Percentiles rank a stretch among this genome's conserved stretches.
These are phyloP conservation scores for Geothlypis trichas DNA, from an alignment of 2,113 vertebrate species.

Conservation along the genomic window DNA sequence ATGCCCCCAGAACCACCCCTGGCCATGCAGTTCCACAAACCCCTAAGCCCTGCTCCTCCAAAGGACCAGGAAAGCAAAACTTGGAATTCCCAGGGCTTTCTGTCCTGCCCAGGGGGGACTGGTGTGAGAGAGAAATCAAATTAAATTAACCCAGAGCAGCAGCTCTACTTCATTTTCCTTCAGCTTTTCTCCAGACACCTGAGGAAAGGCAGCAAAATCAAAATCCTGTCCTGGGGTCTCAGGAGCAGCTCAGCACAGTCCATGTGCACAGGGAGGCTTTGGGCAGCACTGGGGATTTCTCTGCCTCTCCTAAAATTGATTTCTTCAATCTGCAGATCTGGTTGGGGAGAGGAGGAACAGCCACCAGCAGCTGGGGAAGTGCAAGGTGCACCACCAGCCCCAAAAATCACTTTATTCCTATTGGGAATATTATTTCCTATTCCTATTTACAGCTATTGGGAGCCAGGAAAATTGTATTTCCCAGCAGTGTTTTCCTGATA, in stretches of 20 bases:
- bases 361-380: no score
- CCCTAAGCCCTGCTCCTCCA: fast-evolving
- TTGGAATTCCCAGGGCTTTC: not conserved
- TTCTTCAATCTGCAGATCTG: not conserved
- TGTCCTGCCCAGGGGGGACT: not conserved
- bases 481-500: not conserved
- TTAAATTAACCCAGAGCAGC: not conserved
- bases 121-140: not conserved
- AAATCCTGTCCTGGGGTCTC: not conserved
- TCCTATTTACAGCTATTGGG: not conserved
- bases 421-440: no score
- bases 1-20: not conserved
- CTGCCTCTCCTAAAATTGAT: not conserved
- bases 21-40: fast-evolving
- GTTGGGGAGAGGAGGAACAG: not conserved
- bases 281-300: not conserved
- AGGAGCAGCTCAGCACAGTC: not conserved
- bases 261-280: not conserved
- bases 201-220: not conserved
- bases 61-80: not conserved
- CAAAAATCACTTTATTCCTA: not conserved
- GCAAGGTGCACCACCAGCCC: not conserved
- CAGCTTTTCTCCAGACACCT: fast-evolving
- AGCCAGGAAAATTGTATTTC: not conserved
- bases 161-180: not conserved